These are phyloP conservation scores for Eptatretus atami DNA, from an alignment of 2,797 vertebrate genomes.

Conservation along the genomic window DNA sequence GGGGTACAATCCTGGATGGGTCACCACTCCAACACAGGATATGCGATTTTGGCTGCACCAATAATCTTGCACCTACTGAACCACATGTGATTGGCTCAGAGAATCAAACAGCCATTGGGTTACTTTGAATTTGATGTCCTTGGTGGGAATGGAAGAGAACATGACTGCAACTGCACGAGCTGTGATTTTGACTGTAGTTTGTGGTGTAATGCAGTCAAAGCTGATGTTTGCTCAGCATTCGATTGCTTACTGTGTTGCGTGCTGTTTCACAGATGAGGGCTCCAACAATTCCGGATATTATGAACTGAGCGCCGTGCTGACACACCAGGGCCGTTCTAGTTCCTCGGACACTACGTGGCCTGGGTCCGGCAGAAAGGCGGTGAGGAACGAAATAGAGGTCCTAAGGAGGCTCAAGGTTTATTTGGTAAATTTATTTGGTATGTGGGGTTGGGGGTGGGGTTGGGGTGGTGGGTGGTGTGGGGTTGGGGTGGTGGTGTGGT, in stretches of 20 bases:
- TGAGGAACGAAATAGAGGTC: conserved; percentile 12
- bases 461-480: too few relatives aligned
- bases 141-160: too few relatives aligned
- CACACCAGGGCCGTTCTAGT: conserved; percentile 87
- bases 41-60: too few relatives aligned
- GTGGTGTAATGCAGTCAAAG: background rate
- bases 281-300: conserved; percentile 94
- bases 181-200: background rate
- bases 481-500: too few relatives aligned
- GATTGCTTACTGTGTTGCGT: background rate
- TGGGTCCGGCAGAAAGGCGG: conserved; percentile 99
- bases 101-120: too few relatives aligned
- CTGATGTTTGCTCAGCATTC: background rate
- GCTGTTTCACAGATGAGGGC: conserved; percentile 30
- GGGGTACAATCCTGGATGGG: too few relatives aligned
- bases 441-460: background rate
- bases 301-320: conserved; percentile 77
- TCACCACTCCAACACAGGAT: too few relatives aligned
- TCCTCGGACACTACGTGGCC: conserved; percentile 82
- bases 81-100: too few relatives aligned
- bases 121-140: too few relatives aligned
- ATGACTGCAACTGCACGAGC: background rate
- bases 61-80: too few relatives aligned
- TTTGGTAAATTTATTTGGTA: background rate
- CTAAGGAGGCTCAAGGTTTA: too few relatives aligned